Percentiles rank a stretch among this genome's conserved stretches.
Conservation (phyloP, 2,888 invertebrate genomes). For the Monochamus alternatus region DNA sequence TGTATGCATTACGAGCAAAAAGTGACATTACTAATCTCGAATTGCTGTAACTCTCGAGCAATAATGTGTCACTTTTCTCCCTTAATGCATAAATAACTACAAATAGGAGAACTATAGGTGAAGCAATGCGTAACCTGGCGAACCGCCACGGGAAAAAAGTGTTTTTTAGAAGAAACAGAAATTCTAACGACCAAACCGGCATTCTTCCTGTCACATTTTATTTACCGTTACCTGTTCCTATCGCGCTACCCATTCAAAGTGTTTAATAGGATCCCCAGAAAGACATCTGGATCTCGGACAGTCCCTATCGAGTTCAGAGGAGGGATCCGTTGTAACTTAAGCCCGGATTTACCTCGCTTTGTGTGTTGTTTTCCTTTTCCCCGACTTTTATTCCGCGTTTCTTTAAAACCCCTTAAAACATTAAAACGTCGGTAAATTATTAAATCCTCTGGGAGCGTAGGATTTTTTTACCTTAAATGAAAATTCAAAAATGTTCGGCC, state of each 20-base stretch:
- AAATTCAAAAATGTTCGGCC: background rate
- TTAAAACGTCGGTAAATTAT: slow-evolving; percentile 1
- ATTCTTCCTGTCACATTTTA: background rate
- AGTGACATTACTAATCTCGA: too few species aligned
- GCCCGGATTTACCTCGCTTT: background rate
- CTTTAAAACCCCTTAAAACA: background rate
- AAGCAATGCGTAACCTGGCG: too few species aligned
- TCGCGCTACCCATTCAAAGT: background rate
- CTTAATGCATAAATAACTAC: too few species aligned
- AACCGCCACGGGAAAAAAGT: too few species aligned
- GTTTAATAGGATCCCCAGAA: slow-evolving; percentile 4
- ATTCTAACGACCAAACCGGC: background rate
- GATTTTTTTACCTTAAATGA: background rate
- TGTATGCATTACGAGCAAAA: too few species aligned
- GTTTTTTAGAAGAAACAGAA: too few species aligned
- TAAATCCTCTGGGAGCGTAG: background rate
- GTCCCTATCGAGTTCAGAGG: background rate
- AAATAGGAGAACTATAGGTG: too few species aligned
- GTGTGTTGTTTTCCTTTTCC: background rate
- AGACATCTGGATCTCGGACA: slow-evolving; percentile 4
- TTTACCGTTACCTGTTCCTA: background rate
- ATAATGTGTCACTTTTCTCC: too few species aligned
- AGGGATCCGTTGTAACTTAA: background rate
- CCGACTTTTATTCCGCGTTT: background rate
- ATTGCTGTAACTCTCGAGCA: too few species aligned